A percentile compares a stretch with the other conserved stretches of the same genome.
Conservation (phyloP, 2,113 vertebrate species). For the Colistium nudipinnis region DNA sequence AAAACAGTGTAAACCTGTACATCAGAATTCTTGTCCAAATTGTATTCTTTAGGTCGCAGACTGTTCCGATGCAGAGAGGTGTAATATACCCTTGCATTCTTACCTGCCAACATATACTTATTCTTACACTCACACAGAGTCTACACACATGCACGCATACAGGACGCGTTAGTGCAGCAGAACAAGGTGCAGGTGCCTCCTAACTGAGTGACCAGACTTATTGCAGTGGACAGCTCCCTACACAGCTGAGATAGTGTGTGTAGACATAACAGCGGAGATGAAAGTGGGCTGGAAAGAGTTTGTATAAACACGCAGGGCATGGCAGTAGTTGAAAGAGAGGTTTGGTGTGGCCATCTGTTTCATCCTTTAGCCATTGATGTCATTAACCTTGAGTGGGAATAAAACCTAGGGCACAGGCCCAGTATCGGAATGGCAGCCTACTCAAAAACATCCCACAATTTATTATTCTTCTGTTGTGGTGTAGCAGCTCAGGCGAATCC, state of each 20-base stretch:
- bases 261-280: constrained; percentile 73
- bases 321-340: constrained; percentile 35
- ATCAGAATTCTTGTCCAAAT: too few relatives aligned
- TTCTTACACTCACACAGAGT: not conserved
- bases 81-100: not conserved
- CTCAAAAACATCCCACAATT: constrained; percentile 27
- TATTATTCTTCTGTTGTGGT: constrained; percentile 42
- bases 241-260: constrained; percentile 56
- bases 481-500: constrained; percentile 45
- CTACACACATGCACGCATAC: not conserved
- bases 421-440: constrained; percentile 31
- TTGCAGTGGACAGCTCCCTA: constrained; percentile 55
- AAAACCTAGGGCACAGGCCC: constrained; percentile 8
- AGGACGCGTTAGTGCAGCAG: not conserved
- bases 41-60: not conserved
- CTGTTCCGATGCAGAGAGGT: not conserved
- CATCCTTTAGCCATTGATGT: constrained; percentile 10
- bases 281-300: constrained; percentile 62
- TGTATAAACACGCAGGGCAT: constrained; percentile 32
- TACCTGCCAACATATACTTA: not conserved
- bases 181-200: constrained; percentile 44
- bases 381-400: constrained; percentile 42
- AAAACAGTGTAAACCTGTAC: too few relatives aligned
- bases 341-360: constrained; percentile 31
- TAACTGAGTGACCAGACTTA: constrained; percentile 28